Evolutionary conservation across 2,113 vertebrate genomes (phyloP), one percentile per base, ranked within the genome.

Genomic region (Saccopteryx leptura): DNA sequence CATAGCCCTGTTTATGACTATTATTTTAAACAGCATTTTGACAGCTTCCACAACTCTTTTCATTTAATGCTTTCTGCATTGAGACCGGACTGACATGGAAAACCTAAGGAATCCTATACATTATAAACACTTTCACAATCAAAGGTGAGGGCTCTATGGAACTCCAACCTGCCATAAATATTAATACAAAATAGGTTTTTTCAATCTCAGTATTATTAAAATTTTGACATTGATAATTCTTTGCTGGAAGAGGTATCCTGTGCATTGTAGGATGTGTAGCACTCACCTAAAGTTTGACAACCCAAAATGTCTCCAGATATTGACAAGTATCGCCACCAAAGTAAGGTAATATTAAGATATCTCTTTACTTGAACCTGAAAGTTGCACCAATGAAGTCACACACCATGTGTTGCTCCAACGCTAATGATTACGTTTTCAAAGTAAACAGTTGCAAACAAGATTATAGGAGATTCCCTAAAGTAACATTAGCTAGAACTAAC

Each of bases 391-490:
- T 52, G 13, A 94, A 76, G 31, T 72, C 85, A 90, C 28, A 58
- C 0, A 23, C 26, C 14, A 10, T 12, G 24, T 71, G 10, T 12
- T 71, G 10, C 9, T 85, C 71, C 48, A 88, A 28, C 28, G 48
- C 31, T 39, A 66, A 85, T 56, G 75, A 83, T 54, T 68, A 81
- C 72, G 58, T 11, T 23, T 93, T 93, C 60, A 39, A 93, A 80
- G n/a, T 48, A 54, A 90, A 63, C 9, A 63, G 19, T 15, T 93
- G 4, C 7, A 90, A 92, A 50, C 4, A 52, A 94, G 90, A 75
- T 79, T 52, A 54, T 6, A 18, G 9, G 14, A 58, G 8, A 82
- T 33, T 8, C 14, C 9, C 31, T 14, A 66, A 50, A 23, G 23
- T 66, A 68, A 75, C 3, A 13, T 68, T 71, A 95, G 2, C 4